Conservation (phyloP, 2,797 vertebrate species). For the Antennarius maculatus region DNA sequence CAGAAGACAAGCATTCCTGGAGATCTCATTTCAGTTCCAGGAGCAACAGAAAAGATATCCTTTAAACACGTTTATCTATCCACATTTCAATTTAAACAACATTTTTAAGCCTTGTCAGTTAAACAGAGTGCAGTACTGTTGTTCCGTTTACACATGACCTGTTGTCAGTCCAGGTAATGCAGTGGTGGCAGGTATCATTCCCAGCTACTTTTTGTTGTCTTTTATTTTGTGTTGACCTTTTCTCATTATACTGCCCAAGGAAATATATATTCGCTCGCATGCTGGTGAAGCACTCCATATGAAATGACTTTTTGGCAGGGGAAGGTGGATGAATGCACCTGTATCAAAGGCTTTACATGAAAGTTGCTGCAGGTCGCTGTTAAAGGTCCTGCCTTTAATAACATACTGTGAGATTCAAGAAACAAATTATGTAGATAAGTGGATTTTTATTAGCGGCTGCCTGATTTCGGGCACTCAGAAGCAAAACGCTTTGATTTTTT, state of each 20-base stretch:
- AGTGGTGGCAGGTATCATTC: neutral
- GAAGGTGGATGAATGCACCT: slow-evolving; percentile 15
- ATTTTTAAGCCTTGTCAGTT: slow-evolving; percentile 1
- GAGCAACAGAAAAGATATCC: slow-evolving; percentile 88
- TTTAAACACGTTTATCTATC: slow-evolving; percentile 56
- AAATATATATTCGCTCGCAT: slow-evolving; percentile 9
- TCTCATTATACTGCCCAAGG: neutral
- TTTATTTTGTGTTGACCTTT: slow-evolving; percentile 2
- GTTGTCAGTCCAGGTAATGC: neutral
- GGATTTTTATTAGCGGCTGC: slow-evolving; percentile 30
- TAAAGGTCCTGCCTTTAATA: slow-evolving; percentile 53
- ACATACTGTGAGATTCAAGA: slow-evolving; percentile 16
- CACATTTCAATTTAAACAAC: neutral
- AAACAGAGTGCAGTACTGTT: neutral
- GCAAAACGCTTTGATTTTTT: slow-evolving; percentile 58
- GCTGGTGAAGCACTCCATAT: slow-evolving; percentile 20
- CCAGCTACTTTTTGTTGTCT: neutral
- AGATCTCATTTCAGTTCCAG: slow-evolving; percentile 81
- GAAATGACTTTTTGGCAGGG: slow-evolving; percentile 33
- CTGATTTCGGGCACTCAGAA: slow-evolving; percentile 18
- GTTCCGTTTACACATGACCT: neutral
- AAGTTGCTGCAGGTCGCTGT: slow-evolving; percentile 28
- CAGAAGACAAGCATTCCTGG: slow-evolving; percentile 86
- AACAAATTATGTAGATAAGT: slow-evolving; percentile 39
- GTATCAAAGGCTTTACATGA: slow-evolving; percentile 49